Conservation (phyloP, 2,888 invertebrate species). For the Drosophila picticornis region DNA sequence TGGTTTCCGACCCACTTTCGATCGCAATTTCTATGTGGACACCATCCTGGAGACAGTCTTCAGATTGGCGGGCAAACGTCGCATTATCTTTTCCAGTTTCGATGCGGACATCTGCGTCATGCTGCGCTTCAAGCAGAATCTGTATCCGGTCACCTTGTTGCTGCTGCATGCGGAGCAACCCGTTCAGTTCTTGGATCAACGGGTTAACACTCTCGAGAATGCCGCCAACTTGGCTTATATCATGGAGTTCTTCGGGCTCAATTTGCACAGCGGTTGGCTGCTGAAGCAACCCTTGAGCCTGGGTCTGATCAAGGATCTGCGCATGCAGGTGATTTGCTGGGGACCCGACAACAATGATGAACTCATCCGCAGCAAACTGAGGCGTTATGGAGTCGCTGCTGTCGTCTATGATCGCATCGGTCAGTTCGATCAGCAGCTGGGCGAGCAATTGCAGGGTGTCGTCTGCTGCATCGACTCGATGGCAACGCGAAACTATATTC, state of each 20-base stretch:
- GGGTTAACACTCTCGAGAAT: slow-evolving; percentile 91
- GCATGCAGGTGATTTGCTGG: slow-evolving; percentile 39
- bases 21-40: slow-evolving; percentile 96
- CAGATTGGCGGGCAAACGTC: slow-evolving; percentile 89
- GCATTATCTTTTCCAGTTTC: slow-evolving; percentile 96
- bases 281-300: slow-evolving; percentile 88
- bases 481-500: slow-evolving; percentile 24
- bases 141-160: slow-evolving; percentile 96
- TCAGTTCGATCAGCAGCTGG: slow-evolving; percentile 48
- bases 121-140: slow-evolving; percentile 96
- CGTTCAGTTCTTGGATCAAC: slow-evolving; percentile 91
- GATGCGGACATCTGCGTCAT: slow-evolving; percentile 97
- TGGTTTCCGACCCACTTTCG: slow-evolving; percentile 90
- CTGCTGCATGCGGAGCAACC: slow-evolving; percentile 89
- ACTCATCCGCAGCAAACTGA: slow-evolving; percentile 18
- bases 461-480: slow-evolving; percentile 57
- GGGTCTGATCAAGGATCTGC: slow-evolving; percentile 27
- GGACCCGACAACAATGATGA: slow-evolving; percentile 23
- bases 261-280: slow-evolving; percentile 94
- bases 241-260: slow-evolving; percentile 93
- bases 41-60: slow-evolving; percentile 86
- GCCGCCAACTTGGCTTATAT: slow-evolving; percentile 92
- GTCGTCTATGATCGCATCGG: slow-evolving; percentile 64
- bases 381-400: slow-evolving; percentile 42
- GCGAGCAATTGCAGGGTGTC: slow-evolving; percentile 31